phyloP scores from a whole-genome alignment of 2,888 invertebrate genomes.

The Nebria brevicollis region DNA sequence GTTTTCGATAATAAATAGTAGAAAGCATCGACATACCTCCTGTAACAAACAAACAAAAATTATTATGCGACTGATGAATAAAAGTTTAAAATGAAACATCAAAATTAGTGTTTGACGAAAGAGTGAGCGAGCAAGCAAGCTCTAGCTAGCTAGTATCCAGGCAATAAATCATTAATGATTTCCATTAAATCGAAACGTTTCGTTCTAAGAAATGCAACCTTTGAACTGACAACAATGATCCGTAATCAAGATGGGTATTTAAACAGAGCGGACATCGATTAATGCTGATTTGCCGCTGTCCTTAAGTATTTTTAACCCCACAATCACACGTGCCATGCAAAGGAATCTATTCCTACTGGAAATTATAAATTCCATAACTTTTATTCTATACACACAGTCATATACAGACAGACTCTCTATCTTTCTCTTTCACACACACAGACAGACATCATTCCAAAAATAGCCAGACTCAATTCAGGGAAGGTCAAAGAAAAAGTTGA shows the following conservation, averaged over 20 bases:
- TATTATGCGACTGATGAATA: neutral
- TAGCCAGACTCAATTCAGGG: too few relatives aligned
- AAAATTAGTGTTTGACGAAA: neutral
- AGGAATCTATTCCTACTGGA: neutral
- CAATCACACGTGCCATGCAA: neutral
- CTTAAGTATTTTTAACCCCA: too few relatives aligned
- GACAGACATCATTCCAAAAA: too few relatives aligned
- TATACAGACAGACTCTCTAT: too few relatives aligned
- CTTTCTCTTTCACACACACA: too few relatives aligned
- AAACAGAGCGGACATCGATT: constrained; percentile 21
- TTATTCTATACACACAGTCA: too few relatives aligned
- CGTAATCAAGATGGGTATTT: constrained; percentile 19
- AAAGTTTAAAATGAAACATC: neutral
- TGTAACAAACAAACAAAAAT: constrained; percentile 30
- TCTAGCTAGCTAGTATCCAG: neutral
- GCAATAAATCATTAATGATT: constrained; percentile 27
- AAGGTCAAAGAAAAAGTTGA: too few relatives aligned
- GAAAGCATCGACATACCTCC: constrained; percentile 37
- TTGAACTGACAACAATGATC: constrained; percentile 28
- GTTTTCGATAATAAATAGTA: constrained; percentile 8
- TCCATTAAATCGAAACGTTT: constrained; percentile 33
- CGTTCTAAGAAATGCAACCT: constrained; percentile 24
- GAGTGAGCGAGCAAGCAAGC: neutral
- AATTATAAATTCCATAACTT: too few relatives aligned
- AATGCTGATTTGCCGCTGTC: neutral